Conservation (phyloP, 2,888 invertebrate genomes). For the Parnassius mnemosyne region DNA sequence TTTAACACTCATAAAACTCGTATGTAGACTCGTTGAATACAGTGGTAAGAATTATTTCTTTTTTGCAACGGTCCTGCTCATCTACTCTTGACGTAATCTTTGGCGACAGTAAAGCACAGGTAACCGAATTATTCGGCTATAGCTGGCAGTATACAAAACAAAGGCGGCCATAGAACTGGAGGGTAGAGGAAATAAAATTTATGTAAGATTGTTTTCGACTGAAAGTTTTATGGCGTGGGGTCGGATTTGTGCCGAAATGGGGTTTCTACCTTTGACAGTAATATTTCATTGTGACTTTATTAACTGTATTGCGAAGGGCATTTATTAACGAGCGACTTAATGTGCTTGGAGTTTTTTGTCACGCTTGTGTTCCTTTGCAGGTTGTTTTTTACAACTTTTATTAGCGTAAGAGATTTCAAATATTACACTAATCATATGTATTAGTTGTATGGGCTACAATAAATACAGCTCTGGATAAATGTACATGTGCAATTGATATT, state of each 20-base stretch:
- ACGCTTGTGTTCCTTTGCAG: not conserved
- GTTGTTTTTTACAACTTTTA: not conserved
- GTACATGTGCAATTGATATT: too few species aligned
- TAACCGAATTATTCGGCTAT: constrained; percentile 54
- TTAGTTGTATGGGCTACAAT: too few species aligned
- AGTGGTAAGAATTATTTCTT: not conserved
- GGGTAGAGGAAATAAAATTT: constrained; percentile 57
- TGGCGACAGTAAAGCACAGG: constrained; percentile 41
- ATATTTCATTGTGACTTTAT: constrained; percentile 72
- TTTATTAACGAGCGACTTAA: constrained; percentile 57
- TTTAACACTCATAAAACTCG: too few species aligned
- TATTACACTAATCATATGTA: not conserved
- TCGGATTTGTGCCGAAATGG: constrained; percentile 51
- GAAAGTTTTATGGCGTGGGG: constrained; percentile 66
- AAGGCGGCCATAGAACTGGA: constrained; percentile 31
- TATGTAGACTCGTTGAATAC: too few species aligned
- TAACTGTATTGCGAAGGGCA: constrained; percentile 60
- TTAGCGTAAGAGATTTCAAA: not conserved
- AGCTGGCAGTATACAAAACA: constrained; percentile 56
- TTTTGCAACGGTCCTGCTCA: not conserved
- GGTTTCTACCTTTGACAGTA: constrained; percentile 59
- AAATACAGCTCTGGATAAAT: too few species aligned
- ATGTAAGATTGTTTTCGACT: constrained; percentile 56
- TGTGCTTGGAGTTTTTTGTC: constrained; percentile 38
- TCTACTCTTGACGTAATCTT: constrained; percentile 28